Evolutionary conservation across 2,888 invertebrate species (phyloP).

Genomic region (Drosophila cognata): DNA sequence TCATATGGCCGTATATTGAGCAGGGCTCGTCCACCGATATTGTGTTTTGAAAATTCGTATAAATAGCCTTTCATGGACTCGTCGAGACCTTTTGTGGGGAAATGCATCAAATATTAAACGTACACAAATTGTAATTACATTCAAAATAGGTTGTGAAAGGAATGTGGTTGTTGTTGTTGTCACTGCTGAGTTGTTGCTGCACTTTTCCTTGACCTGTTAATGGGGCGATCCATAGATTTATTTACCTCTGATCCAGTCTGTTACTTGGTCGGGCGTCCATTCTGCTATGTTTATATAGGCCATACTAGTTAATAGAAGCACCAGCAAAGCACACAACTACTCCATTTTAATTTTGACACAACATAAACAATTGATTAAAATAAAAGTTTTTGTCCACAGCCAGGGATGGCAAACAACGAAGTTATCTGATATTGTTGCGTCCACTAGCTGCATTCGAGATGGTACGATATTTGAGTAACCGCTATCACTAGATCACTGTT

Average conservation of each 20-base stretch:
- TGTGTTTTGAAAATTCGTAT: constrained; percentile 91
- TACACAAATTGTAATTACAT: constrained; percentile 3
- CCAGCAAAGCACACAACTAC: constrained; percentile 48
- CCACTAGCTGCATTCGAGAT: constrained; percentile 48
- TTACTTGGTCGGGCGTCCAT: constrained; percentile 96
- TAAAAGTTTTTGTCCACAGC: constrained; percentile 57
- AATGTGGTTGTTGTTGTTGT: constrained; percentile 36
- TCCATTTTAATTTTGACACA: constrained; percentile 57
- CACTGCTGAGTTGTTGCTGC: constrained; percentile 47
- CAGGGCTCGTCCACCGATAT: constrained; percentile 91
- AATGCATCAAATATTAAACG: constrained; percentile 6
- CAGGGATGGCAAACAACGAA: constrained; percentile 48
- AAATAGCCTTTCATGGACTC: constrained; percentile 91
- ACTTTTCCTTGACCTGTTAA: constrained; percentile 76
- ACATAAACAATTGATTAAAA: constrained; percentile 66
- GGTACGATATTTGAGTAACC: constrained; percentile 16
- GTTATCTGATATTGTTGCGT: constrained; percentile 57
- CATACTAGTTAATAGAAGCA: constrained; percentile 85
- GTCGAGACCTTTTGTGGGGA: constrained; percentile 80
- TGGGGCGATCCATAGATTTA: constrained; percentile 11
- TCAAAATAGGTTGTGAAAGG: constrained; percentile 47
- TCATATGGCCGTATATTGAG: constrained; percentile 94
- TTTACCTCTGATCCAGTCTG: constrained; percentile 95
- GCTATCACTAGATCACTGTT: constrained; percentile 7
- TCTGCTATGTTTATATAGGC: constrained; percentile 94